A percentile compares a stretch with the other conserved stretches of the same genome.
Evolutionary conservation across 2,888 invertebrate species (phyloP).

Genomic region (Tortrix viridana): DNA sequence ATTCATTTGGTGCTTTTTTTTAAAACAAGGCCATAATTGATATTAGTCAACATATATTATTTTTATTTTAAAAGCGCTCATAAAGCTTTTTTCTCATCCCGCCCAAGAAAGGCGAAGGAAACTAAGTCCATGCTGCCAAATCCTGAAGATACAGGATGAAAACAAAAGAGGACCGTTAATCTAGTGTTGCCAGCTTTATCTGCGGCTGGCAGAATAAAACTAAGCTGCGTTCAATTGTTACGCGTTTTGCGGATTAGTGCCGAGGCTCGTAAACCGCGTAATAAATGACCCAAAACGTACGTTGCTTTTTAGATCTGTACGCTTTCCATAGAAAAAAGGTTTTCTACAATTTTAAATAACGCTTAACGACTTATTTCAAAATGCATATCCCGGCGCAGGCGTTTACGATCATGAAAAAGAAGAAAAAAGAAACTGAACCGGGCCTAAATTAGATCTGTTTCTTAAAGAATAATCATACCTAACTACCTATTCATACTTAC

Average conservation of each 20-base stretch:
- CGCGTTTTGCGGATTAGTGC: conserved; percentile 3
- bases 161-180: conserved; percentile 1
- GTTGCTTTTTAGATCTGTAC: not conserved
- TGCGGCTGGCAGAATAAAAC: conserved; percentile 1
- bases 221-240: conserved; percentile 1
- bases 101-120: not conserved
- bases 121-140: not conserved
- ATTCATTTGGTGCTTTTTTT: too few relatives aligned
- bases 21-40: too few relatives aligned
- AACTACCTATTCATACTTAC: too few relatives aligned
- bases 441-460: too few relatives aligned
- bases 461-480: too few relatives aligned
- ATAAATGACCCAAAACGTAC: not conserved
- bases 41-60: too few relatives aligned
- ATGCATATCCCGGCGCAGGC: too few relatives aligned
- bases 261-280: not conserved
- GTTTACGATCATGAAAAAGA: too few relatives aligned
- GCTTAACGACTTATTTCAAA: too few relatives aligned
- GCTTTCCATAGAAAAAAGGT: not conserved
- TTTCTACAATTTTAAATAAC: not conserved
- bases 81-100: too few relatives aligned
- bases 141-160: not conserved
- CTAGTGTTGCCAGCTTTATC: conserved; percentile 6
- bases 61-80: too few relatives aligned
- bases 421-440: too few relatives aligned